phyloP scores from a whole-genome alignment of 2,797 vertebrate species.

The Masticophis lateralis region DNA sequence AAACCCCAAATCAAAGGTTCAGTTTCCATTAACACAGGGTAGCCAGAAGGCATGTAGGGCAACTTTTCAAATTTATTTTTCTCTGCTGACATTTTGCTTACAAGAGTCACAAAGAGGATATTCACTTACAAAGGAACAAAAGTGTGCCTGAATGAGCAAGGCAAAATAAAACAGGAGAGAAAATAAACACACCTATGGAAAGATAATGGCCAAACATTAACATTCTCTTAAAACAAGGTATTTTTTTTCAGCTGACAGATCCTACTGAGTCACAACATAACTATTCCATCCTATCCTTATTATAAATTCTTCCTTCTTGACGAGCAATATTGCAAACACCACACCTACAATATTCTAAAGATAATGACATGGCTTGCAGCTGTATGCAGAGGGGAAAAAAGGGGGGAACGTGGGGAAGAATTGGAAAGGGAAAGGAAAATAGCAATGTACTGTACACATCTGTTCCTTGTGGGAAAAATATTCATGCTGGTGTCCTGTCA shows the following conservation, averaged over 20 bases:
- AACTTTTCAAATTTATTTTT: background rate
- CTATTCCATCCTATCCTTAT: conserved; percentile 27
- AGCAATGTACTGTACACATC: conserved; percentile 51
- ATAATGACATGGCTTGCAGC: conserved; percentile 52
- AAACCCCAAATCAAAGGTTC: conserved; percentile 24
- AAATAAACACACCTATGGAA: conserved; percentile 6
- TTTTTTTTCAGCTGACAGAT: conserved; percentile 54
- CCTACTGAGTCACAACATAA: conserved; percentile 55
- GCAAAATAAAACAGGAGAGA: background rate
- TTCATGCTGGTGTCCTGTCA: conserved; percentile 60
- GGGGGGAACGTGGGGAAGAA: background rate
- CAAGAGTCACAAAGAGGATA: conserved; percentile 9
- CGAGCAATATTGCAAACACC: background rate
- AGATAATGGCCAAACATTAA: conserved; percentile 26
- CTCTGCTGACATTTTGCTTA: conserved; percentile 15
- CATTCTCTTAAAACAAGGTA: conserved; percentile 44
- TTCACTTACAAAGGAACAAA: conserved; percentile 17
- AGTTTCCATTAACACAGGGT: background rate
- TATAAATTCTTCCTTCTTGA: conserved; percentile 38
- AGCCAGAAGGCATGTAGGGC: background rate
- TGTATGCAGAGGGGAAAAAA: conserved; percentile 41
- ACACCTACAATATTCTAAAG: conserved; percentile 41
- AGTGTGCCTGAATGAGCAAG: background rate
- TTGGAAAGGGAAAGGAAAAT: conserved; percentile 11
- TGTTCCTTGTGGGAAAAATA: conserved; percentile 56